phyloP scores from a whole-genome alignment of 2,797 vertebrate species.

The Leptodactylus fallax region DNA sequence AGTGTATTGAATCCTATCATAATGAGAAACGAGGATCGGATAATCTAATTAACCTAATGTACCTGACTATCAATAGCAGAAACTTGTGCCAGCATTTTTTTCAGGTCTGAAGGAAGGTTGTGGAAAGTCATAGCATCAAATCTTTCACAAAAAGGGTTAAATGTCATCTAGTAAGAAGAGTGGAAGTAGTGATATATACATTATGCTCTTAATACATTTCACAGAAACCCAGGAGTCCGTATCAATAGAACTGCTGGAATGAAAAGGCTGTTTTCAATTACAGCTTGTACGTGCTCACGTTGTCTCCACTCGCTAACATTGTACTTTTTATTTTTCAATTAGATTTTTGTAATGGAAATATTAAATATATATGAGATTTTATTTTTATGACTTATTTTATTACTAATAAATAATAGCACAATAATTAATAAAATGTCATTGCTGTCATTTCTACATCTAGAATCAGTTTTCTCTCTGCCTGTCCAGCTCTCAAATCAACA shows the following conservation, averaged over 20 bases:
- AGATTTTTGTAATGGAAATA: background rate
- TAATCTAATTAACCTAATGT: constrained; percentile 58
- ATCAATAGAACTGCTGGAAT: background rate
- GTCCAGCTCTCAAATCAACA: too few species aligned
- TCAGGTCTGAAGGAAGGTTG: background rate
- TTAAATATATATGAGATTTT: background rate
- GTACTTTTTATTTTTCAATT: background rate
- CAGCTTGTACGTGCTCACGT: background rate
- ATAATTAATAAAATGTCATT: too few species aligned
- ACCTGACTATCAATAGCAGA: constrained; percentile 33
- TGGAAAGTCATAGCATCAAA: background rate
- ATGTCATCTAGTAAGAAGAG: background rate
- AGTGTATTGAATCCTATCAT: constrained; percentile 26
- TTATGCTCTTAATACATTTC: background rate
- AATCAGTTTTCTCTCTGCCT: too few species aligned
- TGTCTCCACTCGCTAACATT: too few species aligned
- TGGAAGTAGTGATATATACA: background rate
- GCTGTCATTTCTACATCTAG: too few species aligned
- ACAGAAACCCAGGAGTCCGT: background rate
- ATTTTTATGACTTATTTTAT: too few species aligned
- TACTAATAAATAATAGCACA: too few species aligned
- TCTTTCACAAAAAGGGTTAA: background rate
- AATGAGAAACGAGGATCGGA: constrained; percentile 42
- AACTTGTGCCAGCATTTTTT: constrained; percentile 22
- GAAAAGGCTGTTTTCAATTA: background rate